phyloP scores from a whole-genome alignment of 2,113 vertebrate genomes.

The Saguinus imperator region DNA sequence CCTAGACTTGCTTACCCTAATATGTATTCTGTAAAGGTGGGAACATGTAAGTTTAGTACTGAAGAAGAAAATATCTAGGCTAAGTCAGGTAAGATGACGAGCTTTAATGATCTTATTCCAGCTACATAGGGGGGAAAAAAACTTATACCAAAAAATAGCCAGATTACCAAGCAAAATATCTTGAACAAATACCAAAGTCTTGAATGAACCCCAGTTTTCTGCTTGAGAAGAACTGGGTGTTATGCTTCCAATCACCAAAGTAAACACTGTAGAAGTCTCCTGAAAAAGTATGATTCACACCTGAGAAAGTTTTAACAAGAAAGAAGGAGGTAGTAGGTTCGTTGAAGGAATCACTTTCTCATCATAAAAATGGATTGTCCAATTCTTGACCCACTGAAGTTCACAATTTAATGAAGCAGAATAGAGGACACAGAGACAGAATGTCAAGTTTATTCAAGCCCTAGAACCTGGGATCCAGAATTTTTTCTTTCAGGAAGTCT shows the following conservation, averaged over 20 bases:
- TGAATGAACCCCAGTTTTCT: not conserved
- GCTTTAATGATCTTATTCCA: slow-evolving; percentile 14
- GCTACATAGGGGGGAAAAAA: not conserved
- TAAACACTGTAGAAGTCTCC: not conserved
- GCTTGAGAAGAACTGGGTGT: not conserved
- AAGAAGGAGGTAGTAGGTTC: not conserved
- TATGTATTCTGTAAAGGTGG: not conserved
- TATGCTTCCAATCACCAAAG: not conserved
- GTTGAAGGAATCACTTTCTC: slow-evolving; percentile 7
- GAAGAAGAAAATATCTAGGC: not conserved
- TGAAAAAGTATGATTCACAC: slow-evolving; percentile 1
- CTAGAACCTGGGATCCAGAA: not conserved
- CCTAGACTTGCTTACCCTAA: not conserved
- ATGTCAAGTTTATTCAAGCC: not conserved
- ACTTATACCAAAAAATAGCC: not conserved
- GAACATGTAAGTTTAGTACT: not conserved
- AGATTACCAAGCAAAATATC: not conserved
- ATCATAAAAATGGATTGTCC: not conserved
- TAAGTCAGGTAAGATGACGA: not conserved
- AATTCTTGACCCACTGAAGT: not conserved
- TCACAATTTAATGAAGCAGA: not conserved
- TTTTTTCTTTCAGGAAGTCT: not conserved
- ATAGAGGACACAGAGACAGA: not conserved
- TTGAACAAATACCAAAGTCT: not conserved
- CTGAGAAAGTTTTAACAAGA: slow-evolving; percentile 15